phyloP scores from a whole-genome alignment of 2,797 vertebrate genomes.

The Lophius americanus region DNA sequence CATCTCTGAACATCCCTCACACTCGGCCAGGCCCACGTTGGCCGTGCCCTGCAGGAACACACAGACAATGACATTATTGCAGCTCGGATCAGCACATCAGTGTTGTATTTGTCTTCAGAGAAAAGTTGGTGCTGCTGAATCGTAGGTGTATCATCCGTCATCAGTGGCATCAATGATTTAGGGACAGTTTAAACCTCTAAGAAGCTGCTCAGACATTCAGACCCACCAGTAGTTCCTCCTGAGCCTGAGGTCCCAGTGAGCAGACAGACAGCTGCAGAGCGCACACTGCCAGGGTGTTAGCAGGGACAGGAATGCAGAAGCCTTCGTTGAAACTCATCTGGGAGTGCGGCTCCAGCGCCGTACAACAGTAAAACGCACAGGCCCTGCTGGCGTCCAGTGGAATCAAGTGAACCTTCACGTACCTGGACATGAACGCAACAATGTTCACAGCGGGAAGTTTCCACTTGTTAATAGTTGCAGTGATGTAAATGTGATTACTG shows the following conservation, averaged over 20 bases:
- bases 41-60: constrained; percentile 86
- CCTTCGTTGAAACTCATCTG: constrained; percentile 93
- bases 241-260: constrained; percentile 86
- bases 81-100: neutral
- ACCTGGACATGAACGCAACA: constrained; percentile 72
- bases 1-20: constrained; percentile 87
- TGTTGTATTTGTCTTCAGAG: neutral
- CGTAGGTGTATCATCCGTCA: neutral
- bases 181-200: too few species aligned
- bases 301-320: constrained; percentile 90
- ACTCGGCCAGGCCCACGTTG: constrained; percentile 88
- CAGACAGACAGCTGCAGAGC: constrained; percentile 92
- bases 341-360: constrained; percentile 89
- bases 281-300: constrained; percentile 82
- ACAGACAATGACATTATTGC: neutral
- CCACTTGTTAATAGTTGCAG: neutral
- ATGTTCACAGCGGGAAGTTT: neutral
- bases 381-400: constrained; percentile 88
- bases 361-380: constrained; percentile 92
- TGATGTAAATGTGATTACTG: neutral
- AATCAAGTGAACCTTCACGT: constrained; percentile 92
- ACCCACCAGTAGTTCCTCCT: constrained; percentile 93
- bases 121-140: neutral
- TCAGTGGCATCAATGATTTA: too few species aligned
- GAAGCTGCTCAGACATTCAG: neutral